Conservation (phyloP, 2,888 invertebrate species). For the Steinernema carpocapsae region DNA sequence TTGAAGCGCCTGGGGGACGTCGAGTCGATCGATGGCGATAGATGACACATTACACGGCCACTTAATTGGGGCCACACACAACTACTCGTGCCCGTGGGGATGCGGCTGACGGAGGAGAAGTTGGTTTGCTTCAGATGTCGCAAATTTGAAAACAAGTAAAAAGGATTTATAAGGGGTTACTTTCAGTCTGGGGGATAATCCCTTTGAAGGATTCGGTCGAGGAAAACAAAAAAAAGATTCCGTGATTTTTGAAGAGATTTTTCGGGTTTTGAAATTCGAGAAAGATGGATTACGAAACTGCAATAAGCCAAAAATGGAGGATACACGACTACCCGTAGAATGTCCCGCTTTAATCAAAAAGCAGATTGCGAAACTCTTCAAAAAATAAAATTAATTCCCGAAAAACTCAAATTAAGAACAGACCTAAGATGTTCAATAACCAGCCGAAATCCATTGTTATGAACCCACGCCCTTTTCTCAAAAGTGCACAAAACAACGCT, state of each 20-base stretch:
- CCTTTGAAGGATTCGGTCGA: neutral
- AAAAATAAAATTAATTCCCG: no score
- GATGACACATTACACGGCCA: constrained; percentile 33
- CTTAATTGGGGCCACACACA: constrained; percentile 29
- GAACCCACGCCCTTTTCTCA: no score
- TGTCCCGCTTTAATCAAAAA: no score
- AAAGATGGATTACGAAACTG: neutral
- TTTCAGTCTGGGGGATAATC: neutral
- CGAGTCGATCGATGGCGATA: constrained; percentile 22
- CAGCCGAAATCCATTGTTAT: no score
- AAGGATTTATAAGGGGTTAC: neutral
- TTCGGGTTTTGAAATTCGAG: neutral
- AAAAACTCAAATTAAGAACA: no score
- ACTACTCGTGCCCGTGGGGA: constrained; percentile 16
- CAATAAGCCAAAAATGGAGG: no score
- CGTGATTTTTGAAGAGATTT: neutral
- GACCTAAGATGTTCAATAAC: no score
- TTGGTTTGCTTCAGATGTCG: constrained; percentile 19
- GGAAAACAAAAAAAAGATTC: neutral
- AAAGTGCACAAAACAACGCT: no score
- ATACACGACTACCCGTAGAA: no score
- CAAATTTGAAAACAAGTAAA: neutral
- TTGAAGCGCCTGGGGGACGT: neutral
- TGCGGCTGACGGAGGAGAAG: neutral
- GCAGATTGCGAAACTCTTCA: no score